Evolutionary conservation across 2,888 invertebrate species (phyloP).

Genomic region (Luffia ferchaultella): DNA sequence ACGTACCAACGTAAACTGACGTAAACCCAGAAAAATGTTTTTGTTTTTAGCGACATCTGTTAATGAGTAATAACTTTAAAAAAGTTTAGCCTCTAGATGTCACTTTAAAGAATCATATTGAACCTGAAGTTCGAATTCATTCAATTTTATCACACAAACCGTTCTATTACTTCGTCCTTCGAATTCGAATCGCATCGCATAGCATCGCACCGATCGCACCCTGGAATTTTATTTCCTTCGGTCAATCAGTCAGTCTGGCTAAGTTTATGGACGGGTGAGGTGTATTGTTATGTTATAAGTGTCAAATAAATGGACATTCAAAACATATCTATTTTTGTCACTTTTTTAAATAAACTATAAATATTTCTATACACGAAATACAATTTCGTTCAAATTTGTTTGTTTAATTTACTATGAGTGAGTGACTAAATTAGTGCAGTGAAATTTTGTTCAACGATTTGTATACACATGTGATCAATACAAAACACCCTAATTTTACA

Average conservation of each 20-base stretch:
- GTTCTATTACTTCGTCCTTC: too few relatives aligned
- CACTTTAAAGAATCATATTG: too few relatives aligned
- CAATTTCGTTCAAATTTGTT: not conserved
- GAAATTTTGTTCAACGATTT: slow-evolving; percentile 22
- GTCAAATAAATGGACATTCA: not conserved
- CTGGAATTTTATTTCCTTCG: slow-evolving; percentile 15
- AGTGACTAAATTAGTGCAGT: slow-evolving; percentile 9
- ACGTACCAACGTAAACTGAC: too few relatives aligned
- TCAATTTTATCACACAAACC: too few relatives aligned
- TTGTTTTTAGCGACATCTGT: too few relatives aligned
- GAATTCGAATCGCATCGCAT: too few relatives aligned
- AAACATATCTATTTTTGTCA: not conserved
- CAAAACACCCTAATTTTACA: slow-evolving; percentile 25
- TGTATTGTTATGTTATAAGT: too few relatives aligned
- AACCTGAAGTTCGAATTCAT: too few relatives aligned
- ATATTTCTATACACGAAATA: not conserved
- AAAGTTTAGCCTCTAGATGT: too few relatives aligned
- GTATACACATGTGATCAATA: slow-evolving; percentile 57
- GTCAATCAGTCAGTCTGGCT: not conserved
- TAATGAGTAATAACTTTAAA: too few relatives aligned
- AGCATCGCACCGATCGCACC: too few relatives aligned
- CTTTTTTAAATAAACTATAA: not conserved
- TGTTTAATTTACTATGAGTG: not conserved
- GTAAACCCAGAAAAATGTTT: too few relatives aligned
- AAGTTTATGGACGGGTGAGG: not conserved